Percentiles rank a stretch among this genome's conserved stretches.
Evolutionary conservation across 1,140 invertebrate species (phyloP).

Genomic region (Microplitis mediator): DNA sequence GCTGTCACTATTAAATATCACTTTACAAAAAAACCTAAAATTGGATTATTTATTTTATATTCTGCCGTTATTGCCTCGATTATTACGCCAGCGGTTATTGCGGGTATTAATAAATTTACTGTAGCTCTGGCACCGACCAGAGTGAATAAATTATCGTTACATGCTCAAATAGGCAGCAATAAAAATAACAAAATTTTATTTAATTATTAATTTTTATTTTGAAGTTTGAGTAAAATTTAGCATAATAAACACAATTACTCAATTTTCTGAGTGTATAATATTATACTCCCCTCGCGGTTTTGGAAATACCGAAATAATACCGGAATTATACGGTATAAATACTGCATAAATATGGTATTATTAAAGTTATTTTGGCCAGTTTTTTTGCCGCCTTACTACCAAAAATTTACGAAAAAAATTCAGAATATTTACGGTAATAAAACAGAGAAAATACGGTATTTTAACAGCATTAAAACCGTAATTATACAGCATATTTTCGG

Average conservation of each 20-base stretch:
- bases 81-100: constrained; percentile 17
- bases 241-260: constrained; percentile 1
- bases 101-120: constrained; percentile 24
- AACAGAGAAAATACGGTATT: no score
- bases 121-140: background rate
- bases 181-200: background rate
- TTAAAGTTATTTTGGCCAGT: no score
- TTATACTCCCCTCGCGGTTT: no score
- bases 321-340: no score
- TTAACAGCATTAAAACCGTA: no score
- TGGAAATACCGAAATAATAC: no score
- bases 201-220: background rate
- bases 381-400: no score
- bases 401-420: no score
- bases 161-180: background rate
- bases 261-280: constrained; percentile 62
- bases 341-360: no score
- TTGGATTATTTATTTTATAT: constrained; percentile 32
- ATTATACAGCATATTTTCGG: no score
- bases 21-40: constrained; percentile 39
- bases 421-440: no score
- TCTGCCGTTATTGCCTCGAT: constrained; percentile 22
- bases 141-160: background rate
- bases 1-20: constrained; percentile 52
- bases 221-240: background rate